These are phyloP conservation scores for Magallana ariakensis DNA, from an alignment of 1,140 invertebrate genomes.

Conservation along the genomic window DNA sequence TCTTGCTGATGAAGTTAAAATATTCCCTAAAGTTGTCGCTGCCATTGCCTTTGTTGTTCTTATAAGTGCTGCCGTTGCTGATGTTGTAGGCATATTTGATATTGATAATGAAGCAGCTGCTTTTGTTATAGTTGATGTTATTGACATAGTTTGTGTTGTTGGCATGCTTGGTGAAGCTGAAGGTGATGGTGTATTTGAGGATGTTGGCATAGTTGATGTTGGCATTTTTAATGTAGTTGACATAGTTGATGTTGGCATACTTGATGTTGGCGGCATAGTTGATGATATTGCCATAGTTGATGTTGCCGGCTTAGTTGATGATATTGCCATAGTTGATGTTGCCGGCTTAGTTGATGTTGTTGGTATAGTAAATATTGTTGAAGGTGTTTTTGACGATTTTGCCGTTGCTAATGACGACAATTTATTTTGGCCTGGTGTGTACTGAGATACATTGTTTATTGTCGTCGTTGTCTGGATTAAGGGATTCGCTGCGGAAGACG, in stretches of 20 bases:
- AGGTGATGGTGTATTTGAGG: background rate
- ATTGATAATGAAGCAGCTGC: conserved; percentile 31
- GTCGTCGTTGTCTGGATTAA: background rate
- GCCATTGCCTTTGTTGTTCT: background rate
- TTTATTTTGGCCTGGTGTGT: background rate
- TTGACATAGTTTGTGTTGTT: conserved; percentile 41
- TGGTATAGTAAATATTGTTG: background rate
- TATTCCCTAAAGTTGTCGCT: background rate
- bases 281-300: no score
- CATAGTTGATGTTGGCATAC: no score
- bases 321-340: no score
- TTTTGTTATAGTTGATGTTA: conserved; percentile 24
- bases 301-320: background rate
- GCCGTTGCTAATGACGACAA: background rate
- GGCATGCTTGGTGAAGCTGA: conserved; percentile 49
- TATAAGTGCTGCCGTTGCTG: conserved; percentile 33
- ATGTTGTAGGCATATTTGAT: conserved; percentile 41
- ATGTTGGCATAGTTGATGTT: no score
- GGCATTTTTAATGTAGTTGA: no score
- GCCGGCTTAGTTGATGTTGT: no score
- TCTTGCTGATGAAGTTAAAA: background rate
- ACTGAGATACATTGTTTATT: background rate
- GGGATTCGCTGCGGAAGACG: background rate
- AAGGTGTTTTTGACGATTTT: conserved; percentile 16
- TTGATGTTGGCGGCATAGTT: no score